A percentile compares a stretch with the other conserved stretches of the same genome.
These are phyloP conservation scores for Melanotaenia duboulayi DNA, from an alignment of 2,113 vertebrate genomes.

Conservation along the genomic window DNA sequence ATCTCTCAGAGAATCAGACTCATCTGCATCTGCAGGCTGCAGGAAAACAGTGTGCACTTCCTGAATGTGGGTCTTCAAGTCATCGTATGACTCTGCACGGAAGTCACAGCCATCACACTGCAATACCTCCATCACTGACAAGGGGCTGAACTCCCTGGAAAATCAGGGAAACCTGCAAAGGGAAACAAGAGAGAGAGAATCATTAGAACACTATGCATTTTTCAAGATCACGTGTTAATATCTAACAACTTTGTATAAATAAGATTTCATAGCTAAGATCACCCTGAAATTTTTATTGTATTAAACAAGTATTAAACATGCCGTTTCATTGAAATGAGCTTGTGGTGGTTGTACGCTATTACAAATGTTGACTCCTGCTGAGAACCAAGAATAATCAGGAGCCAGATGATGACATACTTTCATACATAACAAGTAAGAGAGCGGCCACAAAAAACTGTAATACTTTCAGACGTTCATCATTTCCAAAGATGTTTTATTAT, in stretches of 20 bases:
- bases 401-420: conserved; percentile 22
- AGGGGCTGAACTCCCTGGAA: conserved; percentile 83
- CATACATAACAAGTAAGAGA: conserved; percentile 5
- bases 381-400: conserved; percentile 48
- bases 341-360: conserved; percentile 42
- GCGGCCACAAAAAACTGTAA: not conserved
- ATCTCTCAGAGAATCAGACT: conserved; percentile 77
- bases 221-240: not conserved
- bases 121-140: conserved; percentile 93
- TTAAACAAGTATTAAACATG: not conserved
- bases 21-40: conserved; percentile 93
- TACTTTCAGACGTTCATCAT: conserved; percentile 14
- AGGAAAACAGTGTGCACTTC: conserved; percentile 98
- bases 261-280: conserved; percentile 1
- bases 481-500: not conserved
- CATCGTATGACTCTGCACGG: conserved; percentile 94
- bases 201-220: conserved; percentile 5
- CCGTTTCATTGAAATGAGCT: conserved; percentile 35
- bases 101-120: conserved; percentile 99
- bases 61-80: conserved; percentile 96
- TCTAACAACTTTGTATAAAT: not conserved
- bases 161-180: conserved; percentile 90
- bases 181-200: not conserved
- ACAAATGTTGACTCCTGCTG: conserved; percentile 31
- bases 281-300: conserved; percentile 5